Conservation (phyloP, 2,797 vertebrate genomes). For the Buceros bicornis region DNA sequence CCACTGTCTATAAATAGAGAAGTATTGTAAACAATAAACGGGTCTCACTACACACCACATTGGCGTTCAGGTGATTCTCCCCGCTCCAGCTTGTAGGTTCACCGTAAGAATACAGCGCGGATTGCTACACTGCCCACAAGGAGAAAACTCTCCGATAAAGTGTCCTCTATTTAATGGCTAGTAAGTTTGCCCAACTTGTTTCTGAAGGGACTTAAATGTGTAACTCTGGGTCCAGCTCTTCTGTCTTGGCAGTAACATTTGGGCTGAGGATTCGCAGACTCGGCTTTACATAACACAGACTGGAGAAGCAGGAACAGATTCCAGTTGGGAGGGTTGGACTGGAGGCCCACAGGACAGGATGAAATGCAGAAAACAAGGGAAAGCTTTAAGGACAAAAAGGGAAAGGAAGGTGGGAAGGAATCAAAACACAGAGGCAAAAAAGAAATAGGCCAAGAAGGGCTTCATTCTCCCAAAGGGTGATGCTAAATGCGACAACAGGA, state of each 20-base stretch:
- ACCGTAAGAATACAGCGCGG: no score
- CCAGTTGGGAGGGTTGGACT: background rate
- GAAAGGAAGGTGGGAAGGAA: background rate
- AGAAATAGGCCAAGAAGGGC: background rate
- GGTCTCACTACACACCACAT: no score
- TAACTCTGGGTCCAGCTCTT: background rate
- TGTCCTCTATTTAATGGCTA: background rate
- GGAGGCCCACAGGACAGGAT: background rate
- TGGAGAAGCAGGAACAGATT: background rate
- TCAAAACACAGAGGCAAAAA: background rate
- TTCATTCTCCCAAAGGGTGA: background rate
- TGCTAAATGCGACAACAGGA: background rate
- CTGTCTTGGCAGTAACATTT: background rate
- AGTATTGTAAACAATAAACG: no score
- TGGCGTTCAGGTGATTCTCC: no score
- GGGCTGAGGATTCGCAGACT: background rate
- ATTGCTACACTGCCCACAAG: fast-evolving
- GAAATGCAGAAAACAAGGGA: background rate
- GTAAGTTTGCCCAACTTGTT: background rate
- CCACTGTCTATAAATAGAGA: no score
- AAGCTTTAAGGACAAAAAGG: background rate
- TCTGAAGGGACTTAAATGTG: background rate
- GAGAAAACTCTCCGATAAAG: background rate
- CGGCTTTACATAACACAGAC: background rate
- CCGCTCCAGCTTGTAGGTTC: no score